Evolutionary conservation across 2,113 vertebrate species (phyloP).

Genomic region (Podilymbus podiceps): DNA sequence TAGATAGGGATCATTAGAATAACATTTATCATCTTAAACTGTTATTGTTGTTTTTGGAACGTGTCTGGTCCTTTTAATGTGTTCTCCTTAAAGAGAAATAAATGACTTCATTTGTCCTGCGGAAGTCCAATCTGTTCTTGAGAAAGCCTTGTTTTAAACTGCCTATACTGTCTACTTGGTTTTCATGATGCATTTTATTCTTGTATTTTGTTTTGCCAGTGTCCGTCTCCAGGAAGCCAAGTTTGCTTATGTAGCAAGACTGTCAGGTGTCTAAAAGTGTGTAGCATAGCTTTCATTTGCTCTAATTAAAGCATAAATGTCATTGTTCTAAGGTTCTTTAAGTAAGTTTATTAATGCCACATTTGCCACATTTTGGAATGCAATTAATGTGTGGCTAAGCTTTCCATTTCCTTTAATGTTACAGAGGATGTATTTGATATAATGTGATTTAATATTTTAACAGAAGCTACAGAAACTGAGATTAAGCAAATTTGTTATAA

Average conservation of each 20-base stretch:
- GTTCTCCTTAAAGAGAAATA: slow-evolving; percentile 1
- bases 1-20: slow-evolving; percentile 10
- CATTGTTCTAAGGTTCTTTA: background rate
- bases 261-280: background rate
- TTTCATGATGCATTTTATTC: background rate
- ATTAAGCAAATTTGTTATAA: slow-evolving; percentile 6
- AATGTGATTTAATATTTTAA: slow-evolving; percentile 47
- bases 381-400: background rate
- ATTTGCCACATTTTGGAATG: background rate
- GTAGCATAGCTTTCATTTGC: background rate
- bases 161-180: background rate
- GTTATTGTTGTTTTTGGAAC: background rate
- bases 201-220: background rate
- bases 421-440: background rate
- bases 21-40: background rate
- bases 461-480: background rate
- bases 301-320: slow-evolving; percentile 37
- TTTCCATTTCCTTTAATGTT: slow-evolving; percentile 40
- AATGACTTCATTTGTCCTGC: background rate
- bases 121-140: background rate
- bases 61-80: background rate
- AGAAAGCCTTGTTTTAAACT: background rate
- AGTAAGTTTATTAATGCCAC: slow-evolving; percentile 8
- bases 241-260: background rate
- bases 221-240: background rate